Conservation (phyloP, 2,797 vertebrate species). For the Pseudomugil gertrudae region DNA sequence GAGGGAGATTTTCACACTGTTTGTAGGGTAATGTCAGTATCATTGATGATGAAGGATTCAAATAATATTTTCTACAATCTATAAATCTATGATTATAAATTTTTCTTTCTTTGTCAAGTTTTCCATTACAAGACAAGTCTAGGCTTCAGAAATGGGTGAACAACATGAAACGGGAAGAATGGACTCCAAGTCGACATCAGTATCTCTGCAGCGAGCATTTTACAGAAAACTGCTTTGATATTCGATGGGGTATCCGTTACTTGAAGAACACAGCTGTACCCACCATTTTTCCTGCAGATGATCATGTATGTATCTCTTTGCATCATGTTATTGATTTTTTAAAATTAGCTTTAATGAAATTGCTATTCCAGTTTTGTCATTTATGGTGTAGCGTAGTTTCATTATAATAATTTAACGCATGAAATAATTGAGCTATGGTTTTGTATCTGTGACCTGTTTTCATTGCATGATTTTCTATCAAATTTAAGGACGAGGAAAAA, state of each 20-base stretch:
- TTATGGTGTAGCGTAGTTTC: no score
- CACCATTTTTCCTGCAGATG: constrained; percentile 83
- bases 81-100: no score
- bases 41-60: neutral
- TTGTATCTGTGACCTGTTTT: neutral
- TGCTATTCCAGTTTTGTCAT: neutral
- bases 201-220: constrained; percentile 91
- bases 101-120: constrained; percentile 74
- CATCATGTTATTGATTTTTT: neutral
- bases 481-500: constrained; percentile 59
- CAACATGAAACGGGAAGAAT: constrained; percentile 87
- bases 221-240: constrained; percentile 87
- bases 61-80: neutral
- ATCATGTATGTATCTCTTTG: constrained; percentile 64
- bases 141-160: constrained; percentile 88
- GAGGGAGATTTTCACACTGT: neutral
- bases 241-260: constrained; percentile 90
- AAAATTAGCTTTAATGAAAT: neutral
- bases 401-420: neutral
- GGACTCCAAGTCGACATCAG: constrained; percentile 90
- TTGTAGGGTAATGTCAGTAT: neutral
- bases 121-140: constrained; percentile 87
- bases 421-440: neutral
- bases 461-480: neutral
- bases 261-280: constrained; percentile 87